Evolutionary conservation across 2,888 invertebrate genomes (phyloP).

Genomic region (Tubulanus polymorphus): DNA sequence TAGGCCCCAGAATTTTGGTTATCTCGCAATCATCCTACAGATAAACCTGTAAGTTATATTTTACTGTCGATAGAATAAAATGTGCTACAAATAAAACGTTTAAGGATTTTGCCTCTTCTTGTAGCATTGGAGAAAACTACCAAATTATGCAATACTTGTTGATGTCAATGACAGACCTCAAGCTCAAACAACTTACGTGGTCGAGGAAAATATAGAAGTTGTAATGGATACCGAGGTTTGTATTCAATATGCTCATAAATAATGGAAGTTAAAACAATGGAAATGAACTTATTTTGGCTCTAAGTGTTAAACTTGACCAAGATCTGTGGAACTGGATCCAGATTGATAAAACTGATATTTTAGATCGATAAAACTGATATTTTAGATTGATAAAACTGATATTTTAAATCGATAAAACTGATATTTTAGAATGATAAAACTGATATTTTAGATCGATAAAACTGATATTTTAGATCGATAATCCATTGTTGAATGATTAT

Average conservation of each 20-base stretch:
- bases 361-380: too few species aligned
- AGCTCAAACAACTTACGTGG: conserved; percentile 56
- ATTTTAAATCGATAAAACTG: too few species aligned
- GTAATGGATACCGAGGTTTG: conserved; percentile 43
- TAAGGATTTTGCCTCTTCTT: conserved; percentile 19
- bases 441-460: too few species aligned
- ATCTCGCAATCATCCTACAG: conserved; percentile 43
- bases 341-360: too few species aligned
- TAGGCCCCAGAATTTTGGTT: conserved; percentile 57
- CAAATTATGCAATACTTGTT: conserved; percentile 58
- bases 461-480: conserved; percentile 50
- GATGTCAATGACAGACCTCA: conserved; percentile 55
- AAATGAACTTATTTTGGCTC: too few species aligned
- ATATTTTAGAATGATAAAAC: too few species aligned
- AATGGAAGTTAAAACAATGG: too few species aligned
- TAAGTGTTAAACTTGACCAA: too few species aligned
- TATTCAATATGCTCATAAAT: too few species aligned
- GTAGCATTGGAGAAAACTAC: conserved; percentile 52
- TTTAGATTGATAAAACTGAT: too few species aligned
- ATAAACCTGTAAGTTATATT: not conserved
- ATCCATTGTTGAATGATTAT: conserved; percentile 52
- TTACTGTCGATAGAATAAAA: not conserved
- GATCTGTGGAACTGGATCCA: too few species aligned
- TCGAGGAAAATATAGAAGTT: conserved; percentile 52
- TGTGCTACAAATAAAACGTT: too few species aligned